These are phyloP conservation scores for Batillaria attramentaria DNA, from an alignment of 1,140 invertebrate species.

Conservation along the genomic window DNA sequence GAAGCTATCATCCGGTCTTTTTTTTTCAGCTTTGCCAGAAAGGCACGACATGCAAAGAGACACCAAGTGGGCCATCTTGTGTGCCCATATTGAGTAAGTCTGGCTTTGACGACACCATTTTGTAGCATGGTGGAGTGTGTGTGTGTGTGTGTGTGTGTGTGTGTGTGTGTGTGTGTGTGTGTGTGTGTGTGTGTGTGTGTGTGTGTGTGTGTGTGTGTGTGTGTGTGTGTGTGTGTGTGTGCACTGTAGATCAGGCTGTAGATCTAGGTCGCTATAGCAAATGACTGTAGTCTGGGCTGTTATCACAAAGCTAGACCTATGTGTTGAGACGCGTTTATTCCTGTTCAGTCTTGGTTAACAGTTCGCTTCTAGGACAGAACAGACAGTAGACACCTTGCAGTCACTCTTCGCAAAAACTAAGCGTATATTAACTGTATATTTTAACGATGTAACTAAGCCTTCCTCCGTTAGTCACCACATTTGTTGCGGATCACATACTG, in stretches of 20 bases:
- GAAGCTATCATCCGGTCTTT: no score
- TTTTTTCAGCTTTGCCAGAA: no score
- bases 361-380: background rate
- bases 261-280: background rate
- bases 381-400: background rate
- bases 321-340: background rate
- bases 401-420: background rate
- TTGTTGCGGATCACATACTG: no score
- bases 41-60: no score
- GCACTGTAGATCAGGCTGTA: no score
- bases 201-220: constrained; percentile 12
- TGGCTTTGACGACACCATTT: no score
- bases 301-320: no score
- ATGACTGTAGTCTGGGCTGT: background rate
- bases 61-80: no score
- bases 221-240: constrained; percentile 15
- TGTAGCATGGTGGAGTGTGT: background rate
- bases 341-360: background rate
- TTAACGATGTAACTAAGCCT: no score
- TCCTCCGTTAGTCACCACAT: no score
- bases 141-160: constrained; percentile 16
- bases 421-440: background rate
- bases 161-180: constrained; percentile 3
- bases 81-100: no score
- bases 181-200: background rate